Evolutionary conservation across 2,797 vertebrate species (phyloP), one percentile per base, ranked within the genome.

Genomic region (Falco concolor): DNA sequence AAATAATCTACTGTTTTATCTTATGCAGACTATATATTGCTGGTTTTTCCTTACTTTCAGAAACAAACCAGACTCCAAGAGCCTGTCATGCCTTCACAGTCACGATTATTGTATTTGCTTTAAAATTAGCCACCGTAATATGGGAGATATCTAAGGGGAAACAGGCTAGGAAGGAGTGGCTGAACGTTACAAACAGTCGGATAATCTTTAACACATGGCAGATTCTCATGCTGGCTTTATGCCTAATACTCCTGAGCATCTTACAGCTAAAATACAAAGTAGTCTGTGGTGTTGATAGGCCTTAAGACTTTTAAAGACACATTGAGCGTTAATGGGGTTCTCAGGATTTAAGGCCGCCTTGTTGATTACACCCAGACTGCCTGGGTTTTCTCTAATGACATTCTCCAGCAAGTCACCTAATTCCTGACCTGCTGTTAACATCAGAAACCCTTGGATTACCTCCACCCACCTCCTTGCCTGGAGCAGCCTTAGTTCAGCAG

Each of bases 291-390:
- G 77, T 28, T 96, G 91, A 54, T 94, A 95, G 88, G 45, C 79
- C 63, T 94, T 97, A 96, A 96, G 96, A 95, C 91, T 90, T 97
- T 89, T 84, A 93, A 97, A 97, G 93, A 91, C 53, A 91, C 89
- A 85, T 91, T 54, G 84, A 90, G 82, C 60, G 89, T 68, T 96
- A 97, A 95, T 92, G 88, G 65, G 64, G 93, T 87, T 69, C 72
- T 86, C 54, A 65, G 92, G 94, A 95, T 95, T 97, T 95, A 92
- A 85, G 54, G 70, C 88, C 93, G 92, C 92, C 72, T 74, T 95
- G 78, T 96, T 95, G 90, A 92, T 91, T 94, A 95, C 24, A 92
- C 65, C 68, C 91, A 95, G 93, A 88, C 81, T 86, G 81, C 90
- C 81, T 80, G 76, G 76, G 65, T 89, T 86, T 45, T 92, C 84